These are phyloP conservation scores for Phoenoteleia sp. DNA, from an alignment of 2,888 invertebrate species.

Conservation along the genomic window DNA sequence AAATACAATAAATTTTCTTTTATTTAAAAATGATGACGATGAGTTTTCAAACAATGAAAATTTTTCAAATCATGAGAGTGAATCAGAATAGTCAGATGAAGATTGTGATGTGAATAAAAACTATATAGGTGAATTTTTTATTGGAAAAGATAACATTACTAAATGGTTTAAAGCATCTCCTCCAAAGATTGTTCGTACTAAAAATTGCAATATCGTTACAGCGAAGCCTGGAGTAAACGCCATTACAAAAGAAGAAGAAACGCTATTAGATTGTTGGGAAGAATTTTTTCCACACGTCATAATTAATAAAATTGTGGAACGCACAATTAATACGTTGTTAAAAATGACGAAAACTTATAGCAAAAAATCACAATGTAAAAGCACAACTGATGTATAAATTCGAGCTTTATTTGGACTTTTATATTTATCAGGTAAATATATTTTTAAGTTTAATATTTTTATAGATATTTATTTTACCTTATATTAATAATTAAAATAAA, in stretches of 20 bases:
- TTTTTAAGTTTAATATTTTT: not conserved
- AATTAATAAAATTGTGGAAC: not conserved
- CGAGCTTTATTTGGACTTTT: conserved; percentile 17
- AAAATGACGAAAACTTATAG: not conserved
- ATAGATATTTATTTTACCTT: not conserved
- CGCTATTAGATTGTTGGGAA: conserved; percentile 10
- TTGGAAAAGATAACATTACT: conserved; percentile 6
- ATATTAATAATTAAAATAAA: not conserved
- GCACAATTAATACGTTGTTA: not conserved
- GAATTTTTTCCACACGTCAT: not conserved
- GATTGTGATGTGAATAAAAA: not conserved
- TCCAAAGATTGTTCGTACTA: not conserved
- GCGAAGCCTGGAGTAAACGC: conserved; percentile 6
- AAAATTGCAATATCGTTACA: not conserved
- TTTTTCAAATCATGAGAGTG: not conserved
- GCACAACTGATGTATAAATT: not conserved
- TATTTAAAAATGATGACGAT: no score
- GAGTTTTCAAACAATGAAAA: no score
- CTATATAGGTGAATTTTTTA: not conserved
- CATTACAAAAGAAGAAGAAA: not conserved
- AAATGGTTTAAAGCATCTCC: conserved; percentile 1
- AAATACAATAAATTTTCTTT: no score
- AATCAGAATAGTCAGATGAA: conserved; percentile 10
- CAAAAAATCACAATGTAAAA: not conserved
- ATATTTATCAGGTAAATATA: conserved; percentile 16